Evolutionary conservation across 1,140 invertebrate species (phyloP), one percentile per base, ranked within the genome.

Genomic region (Cataglyphis hispanica): DNA sequence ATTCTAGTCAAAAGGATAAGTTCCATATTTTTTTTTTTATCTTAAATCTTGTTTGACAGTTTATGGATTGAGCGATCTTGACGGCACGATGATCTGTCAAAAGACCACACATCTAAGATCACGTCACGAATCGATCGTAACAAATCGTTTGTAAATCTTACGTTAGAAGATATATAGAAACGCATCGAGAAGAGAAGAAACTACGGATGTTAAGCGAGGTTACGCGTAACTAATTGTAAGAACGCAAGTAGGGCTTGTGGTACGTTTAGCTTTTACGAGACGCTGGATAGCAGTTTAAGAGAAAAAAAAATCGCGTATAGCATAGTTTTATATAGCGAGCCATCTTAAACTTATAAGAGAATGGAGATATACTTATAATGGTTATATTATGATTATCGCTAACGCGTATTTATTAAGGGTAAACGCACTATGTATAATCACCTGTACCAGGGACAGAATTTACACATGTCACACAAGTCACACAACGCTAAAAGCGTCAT

Each of bases 321-420:
- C 91, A 94, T 94, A 94, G 93, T 94, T 94, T 94, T 94, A 94
- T 93, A 94, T 93, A 94, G 94, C 91, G 91, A 92, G 88, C 92
- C 91, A 93, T 91, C 86, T 60, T 93, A 93, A 92, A 89, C 90
- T 87, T 91, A 92, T 91, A 93, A 91, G 76, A 88, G 88, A 85
- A 88, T 91, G 85, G 84, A 92, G 91, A 92, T 90, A 90, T 84
- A 93, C 88, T 86, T 25, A 11, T 83, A 91, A 92, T 87, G 84
- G 91, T 92, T 91, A 92, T 84, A 50, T 50, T 85, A 92, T 89
- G 75, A 87, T 89, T 90, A 93, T 91, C 87, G 87, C 89, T 93
- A 89, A 63, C 58, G 69, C 22, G 40, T 90, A 90, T 63, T 85
- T 90, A 78, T 46, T 89, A 85, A 89, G 69, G 37, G 77, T 46